Evolutionary conservation across 2,888 invertebrate species (phyloP), one percentile per base, ranked within the genome.

Genomic region (Neoascia interrupta): DNA sequence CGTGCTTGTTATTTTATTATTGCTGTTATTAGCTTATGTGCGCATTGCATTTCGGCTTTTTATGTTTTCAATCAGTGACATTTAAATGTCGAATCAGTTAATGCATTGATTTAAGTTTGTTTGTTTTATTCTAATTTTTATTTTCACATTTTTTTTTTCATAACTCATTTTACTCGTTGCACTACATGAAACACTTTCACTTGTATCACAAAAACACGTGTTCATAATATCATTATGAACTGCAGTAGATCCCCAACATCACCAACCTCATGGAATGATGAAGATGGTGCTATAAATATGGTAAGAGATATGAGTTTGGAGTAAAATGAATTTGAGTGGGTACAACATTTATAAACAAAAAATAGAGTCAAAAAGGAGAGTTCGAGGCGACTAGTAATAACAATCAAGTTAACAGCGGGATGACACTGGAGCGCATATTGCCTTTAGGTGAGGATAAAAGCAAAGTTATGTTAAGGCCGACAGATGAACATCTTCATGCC

Each of bases 211-310:
- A 41, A 54, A 49, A 51, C 28, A 81, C 37, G 49, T 41, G 28
- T 19, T 8, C 18, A 54, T 54, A 60, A 54, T 11, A 58, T 16
- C n/a, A n/a, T n/a, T n/a, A 60, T 23, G 37, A 86, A 87, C 47
- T 19, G 63, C 69, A 89, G 89, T 84, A 87, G 89, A 43, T 87
- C 88, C 61, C 88, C 88, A 76, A 85, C 87, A 51, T 88, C 88
- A 37, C 88, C 88, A 23, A 85, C 87, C 69, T 87, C 87, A 2
- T 89, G 89, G 88, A 88, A 87, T 76, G 88, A 88, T 75, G 89
- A 89, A 63, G 88, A 89, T 66, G 87, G 85, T 26, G 86, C 85
- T 6, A 81, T 87, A 53, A 88, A 85, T 82, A 86, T 87, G 83
- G 88, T 88, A 81, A 86, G 87, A 83, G 58, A 23, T 43, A 19